phyloP scores from a whole-genome alignment of 2,888 invertebrate genomes.

The Bellardia pandia region DNA sequence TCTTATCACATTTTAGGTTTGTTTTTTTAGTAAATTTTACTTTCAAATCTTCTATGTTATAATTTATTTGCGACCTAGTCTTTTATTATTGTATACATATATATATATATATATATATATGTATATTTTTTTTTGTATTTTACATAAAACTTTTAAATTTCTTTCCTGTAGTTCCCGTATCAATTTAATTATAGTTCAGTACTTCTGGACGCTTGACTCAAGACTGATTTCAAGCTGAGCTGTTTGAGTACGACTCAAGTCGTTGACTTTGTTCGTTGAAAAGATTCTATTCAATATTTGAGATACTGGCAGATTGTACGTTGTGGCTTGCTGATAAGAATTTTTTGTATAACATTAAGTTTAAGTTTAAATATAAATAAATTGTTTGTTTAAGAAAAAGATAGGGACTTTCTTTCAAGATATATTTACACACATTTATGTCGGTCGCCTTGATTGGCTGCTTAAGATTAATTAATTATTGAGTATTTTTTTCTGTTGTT shows the following conservation, averaged over 20 bases:
- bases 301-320: neutral
- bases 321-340: constrained; percentile 60
- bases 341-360: constrained; percentile 4
- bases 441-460: neutral
- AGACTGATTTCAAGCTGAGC: constrained; percentile 64
- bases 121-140: neutral
- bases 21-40: neutral
- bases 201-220: constrained; percentile 48
- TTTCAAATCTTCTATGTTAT: neutral
- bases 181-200: constrained; percentile 39
- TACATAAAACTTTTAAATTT: neutral
- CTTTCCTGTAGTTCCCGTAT: constrained; percentile 38
- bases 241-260: constrained; percentile 38
- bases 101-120: no score
- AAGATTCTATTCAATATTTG: constrained; percentile 6
- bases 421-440: neutral
- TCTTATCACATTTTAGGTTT: constrained; percentile 51
- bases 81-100: neutral
- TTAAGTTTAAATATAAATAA: constrained; percentile 28
- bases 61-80: neutral
- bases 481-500: neutral
- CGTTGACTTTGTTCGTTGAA: constrained; percentile 55
- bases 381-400: constrained; percentile 45
- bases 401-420: constrained; percentile 27
- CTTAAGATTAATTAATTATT: constrained; percentile 3